Conservation (phyloP, 2,888 invertebrate species). For the Acrobeloides nanus region DNA sequence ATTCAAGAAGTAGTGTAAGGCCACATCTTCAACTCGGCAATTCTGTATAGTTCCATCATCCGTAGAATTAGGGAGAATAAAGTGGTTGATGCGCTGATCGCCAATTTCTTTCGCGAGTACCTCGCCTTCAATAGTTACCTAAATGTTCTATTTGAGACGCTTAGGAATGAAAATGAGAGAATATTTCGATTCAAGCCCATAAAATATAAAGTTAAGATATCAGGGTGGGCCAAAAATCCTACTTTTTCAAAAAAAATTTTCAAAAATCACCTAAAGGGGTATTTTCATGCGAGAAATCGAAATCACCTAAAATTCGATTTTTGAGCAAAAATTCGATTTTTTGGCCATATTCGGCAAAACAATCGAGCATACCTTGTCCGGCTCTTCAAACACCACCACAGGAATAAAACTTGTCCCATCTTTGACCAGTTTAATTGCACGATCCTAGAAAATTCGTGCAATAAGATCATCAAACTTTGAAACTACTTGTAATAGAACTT, state of each 20-base stretch:
- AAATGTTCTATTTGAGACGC: no score
- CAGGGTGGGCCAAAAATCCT: no score
- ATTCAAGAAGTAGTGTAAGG: slow-evolving; percentile 29
- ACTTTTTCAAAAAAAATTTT: no score
- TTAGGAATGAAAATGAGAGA: not conserved
- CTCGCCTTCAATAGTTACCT: slow-evolving; percentile 23
- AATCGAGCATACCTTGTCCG: slow-evolving; percentile 15
- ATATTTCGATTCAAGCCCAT: not conserved
- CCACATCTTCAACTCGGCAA: slow-evolving; percentile 37
- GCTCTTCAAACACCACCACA: slow-evolving; percentile 8
- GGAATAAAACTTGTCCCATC: not conserved
- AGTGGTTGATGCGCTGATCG: slow-evolving; percentile 36
- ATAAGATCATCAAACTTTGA: no score
- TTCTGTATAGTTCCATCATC: slow-evolving; percentile 10
- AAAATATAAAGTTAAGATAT: not conserved
- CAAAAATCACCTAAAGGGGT: no score
- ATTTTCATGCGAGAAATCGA: no score
- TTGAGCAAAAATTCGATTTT: no score
- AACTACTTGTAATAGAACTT: slow-evolving; percentile 32
- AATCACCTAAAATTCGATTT: no score
- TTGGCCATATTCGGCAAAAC: not conserved
- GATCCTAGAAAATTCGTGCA: no score
- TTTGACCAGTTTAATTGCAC: slow-evolving; percentile 19
- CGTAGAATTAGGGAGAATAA: slow-evolving; percentile 14
- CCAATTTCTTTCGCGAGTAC: slow-evolving; percentile 35